Percentiles rank a stretch among this genome's conserved stretches.
phyloP scores from a whole-genome alignment of 2,797 vertebrate genomes.

The Hirundo rustica region DNA sequence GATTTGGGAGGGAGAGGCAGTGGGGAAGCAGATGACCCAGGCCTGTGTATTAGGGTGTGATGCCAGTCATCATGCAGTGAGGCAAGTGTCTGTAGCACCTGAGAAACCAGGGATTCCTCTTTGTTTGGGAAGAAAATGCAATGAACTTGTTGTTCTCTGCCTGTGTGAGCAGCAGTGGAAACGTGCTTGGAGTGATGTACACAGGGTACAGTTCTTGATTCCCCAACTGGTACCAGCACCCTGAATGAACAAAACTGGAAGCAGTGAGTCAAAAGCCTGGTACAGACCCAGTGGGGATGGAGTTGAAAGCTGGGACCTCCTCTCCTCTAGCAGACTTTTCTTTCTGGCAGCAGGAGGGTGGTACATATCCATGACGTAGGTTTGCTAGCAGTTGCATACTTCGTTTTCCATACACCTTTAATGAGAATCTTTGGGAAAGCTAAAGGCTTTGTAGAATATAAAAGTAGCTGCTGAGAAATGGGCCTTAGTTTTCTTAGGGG shows the following conservation, averaged over 20 bases:
- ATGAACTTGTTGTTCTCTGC: not conserved
- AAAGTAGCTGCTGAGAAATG: not conserved
- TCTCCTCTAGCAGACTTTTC: not conserved
- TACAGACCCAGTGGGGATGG: not conserved
- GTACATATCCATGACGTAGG: not conserved
- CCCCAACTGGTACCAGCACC: not conserved
- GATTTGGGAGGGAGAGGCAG: not conserved
- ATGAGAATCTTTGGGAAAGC: not conserved
- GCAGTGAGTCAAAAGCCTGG: not conserved
- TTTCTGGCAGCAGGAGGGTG: not conserved
- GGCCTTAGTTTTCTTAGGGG: not conserved
- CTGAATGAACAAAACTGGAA: not conserved
- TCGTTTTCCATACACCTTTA: not conserved
- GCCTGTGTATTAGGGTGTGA: not conserved
- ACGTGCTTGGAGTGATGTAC: fast-evolving
- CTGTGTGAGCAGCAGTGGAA: not conserved
- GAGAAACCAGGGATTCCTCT: not conserved
- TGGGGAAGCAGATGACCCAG: not conserved
- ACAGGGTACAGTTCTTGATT: not conserved
- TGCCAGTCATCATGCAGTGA: not conserved
- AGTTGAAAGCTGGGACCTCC: not conserved
- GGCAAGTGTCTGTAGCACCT: not conserved
- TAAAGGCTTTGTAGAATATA: not conserved
- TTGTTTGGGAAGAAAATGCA: not conserved
- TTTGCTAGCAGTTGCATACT: not conserved